Percentiles rank a stretch among this genome's conserved stretches.
phyloP scores from a whole-genome alignment of 2,888 invertebrate genomes.

The Drosophila macrospina region DNA sequence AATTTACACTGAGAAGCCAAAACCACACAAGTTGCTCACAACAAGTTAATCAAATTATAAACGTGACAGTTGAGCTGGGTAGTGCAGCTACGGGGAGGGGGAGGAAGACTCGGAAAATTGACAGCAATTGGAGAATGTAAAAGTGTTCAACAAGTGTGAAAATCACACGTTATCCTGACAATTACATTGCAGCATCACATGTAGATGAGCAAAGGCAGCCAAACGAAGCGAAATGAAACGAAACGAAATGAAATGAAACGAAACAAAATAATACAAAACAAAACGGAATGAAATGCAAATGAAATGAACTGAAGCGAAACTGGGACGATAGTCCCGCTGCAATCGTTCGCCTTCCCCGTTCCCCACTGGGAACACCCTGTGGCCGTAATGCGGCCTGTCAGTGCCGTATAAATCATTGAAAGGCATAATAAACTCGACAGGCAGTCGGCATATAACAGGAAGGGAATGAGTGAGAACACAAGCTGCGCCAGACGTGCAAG shows the following conservation, averaged over 20 bases:
- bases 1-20: conserved; percentile 4
- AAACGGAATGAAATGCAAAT: conserved; percentile 28
- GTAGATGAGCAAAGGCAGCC: too few relatives aligned
- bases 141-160: conserved; percentile 50
- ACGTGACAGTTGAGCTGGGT: neutral
- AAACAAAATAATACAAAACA: too few relatives aligned
- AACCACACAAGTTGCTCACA: neutral
- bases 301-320: conserved; percentile 33
- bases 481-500: conserved; percentile 22
- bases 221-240: too few relatives aligned
- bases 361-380: conserved; percentile 24
- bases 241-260: too few relatives aligned
- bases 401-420: conserved; percentile 64
- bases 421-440: conserved; percentile 68
- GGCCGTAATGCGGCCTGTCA: conserved; percentile 54
- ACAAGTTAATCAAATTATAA: conserved; percentile 35
- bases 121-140: conserved; percentile 1
- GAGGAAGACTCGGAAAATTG: neutral
- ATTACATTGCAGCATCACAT: conserved; percentile 1
- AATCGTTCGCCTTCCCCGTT: neutral
- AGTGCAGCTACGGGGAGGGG: neutral
- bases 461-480: conserved; percentile 8
- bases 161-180: conserved; percentile 22
- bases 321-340: conserved; percentile 21
- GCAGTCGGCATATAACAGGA: conserved; percentile 31